Base-by-base conservation (phyloP, 2,797 vertebrate species). In the Micropoecilia bifurca region DNA sequence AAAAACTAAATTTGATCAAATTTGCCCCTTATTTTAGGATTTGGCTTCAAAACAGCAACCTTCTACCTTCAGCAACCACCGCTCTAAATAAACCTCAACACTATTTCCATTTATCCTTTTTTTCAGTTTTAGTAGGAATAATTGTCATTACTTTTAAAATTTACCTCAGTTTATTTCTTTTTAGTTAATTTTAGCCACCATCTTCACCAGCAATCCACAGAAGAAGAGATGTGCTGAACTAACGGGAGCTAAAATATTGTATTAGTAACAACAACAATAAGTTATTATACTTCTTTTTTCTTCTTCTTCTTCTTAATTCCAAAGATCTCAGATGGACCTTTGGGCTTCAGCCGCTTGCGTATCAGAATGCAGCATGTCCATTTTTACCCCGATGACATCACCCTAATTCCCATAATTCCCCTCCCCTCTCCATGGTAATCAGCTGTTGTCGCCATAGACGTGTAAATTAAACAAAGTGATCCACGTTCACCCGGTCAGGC, bases 401-500 rank as follows among this genome's bases (percentile, higher is more conserved):
- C 6, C 75, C 55, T 77, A 86, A 86, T 94, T 89, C 88, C 77
- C 87, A 91, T 73, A 71, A 79, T 90, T 85, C 82, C 80, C 84
- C 46, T 28, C 41, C 12, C 68, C 68, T 69, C 39, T 6, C 39
- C 22, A 4, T 90, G 87, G 79, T 91, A 91, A 95, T 89, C 90
- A 96, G 81, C 74, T 25, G 69, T 84, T 30, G 47, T 89, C n/a
- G 47, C 89, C 89, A 69, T 90, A 78, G 91, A 91, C 25, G 87
- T 82, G 55, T 85, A 89, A 78, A 83, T 91, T 88, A 90, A 94
- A 89, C 77, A 90, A 90, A 92, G 77, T 48, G 81, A 85, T 69
- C 66, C 75, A 83, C 80, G 93, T 94, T 96, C 86, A 94, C 90
- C 93, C 57, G 88, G 57, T 39, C 80, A 55, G 74, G 68, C n/a